Conservation (phyloP, 2,797 vertebrate species). For the Coracias cyanogaster region DNA sequence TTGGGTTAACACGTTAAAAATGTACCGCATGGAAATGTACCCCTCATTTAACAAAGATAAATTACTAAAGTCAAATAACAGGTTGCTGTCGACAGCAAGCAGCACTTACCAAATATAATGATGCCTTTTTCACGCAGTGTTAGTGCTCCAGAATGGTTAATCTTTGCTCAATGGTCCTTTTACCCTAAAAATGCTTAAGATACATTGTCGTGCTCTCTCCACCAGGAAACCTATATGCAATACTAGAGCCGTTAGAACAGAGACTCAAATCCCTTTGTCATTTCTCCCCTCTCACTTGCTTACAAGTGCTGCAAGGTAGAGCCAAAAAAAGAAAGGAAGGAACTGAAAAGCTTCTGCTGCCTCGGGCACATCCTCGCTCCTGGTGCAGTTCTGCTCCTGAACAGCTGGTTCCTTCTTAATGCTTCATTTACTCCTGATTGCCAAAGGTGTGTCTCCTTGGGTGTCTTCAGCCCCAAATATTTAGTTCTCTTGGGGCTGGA, state of each 20-base stretch:
- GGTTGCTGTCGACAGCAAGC: background rate
- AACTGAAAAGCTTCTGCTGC: background rate
- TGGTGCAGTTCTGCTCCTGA: background rate
- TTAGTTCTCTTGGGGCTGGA: background rate
- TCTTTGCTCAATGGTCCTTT: background rate
- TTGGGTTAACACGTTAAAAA: background rate
- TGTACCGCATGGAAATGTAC: accelerated
- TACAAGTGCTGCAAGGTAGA: background rate
- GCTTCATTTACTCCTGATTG: background rate
- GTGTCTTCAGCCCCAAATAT: background rate
- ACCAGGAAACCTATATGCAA: background rate
- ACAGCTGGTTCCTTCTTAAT: background rate
- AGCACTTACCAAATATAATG: background rate
- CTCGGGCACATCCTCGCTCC: background rate
- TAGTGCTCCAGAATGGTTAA: background rate
- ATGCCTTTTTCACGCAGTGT: background rate
- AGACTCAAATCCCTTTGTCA: background rate
- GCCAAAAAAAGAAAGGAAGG: background rate
- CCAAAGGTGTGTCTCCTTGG: accelerated
- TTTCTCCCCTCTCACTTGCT: background rate
- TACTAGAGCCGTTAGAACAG: background rate
- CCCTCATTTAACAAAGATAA: background rate
- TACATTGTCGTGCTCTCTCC: background rate
- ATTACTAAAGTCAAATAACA: background rate
- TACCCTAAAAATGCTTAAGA: background rate